Base-by-base conservation (phyloP, 30 jellyfish, hydroid and myxozoan species). In the Aurelia sp. region DNA sequence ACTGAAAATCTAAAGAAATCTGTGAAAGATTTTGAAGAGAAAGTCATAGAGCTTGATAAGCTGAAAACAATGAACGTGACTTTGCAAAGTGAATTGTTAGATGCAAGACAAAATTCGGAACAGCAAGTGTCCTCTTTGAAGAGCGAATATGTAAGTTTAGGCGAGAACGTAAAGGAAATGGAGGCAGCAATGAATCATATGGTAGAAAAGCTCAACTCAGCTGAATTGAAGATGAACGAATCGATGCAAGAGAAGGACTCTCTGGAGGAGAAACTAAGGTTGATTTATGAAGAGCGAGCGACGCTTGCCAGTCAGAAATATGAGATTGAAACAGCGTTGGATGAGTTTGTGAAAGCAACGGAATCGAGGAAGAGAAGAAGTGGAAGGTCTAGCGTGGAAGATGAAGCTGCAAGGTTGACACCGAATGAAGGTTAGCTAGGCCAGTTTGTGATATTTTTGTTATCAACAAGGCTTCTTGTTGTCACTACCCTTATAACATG, bases 271-370 rank as follows among this genome's bases (percentile, higher is more conserved):
- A 63, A 72, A 27, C 51, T 84, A 35, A 71, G 50, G 37, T 79
- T 4, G 21, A 63, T 62, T 15, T 17, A 59, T 62, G 93, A 84
- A 48, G 93, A 84, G 75, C 73, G 67, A 64, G 31, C 82, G 22
- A 31, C 53, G 17, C 62, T 81, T 20, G 91, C 61, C 13, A 64
- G 44, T n/a, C 91, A 81, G 91, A 81, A 81, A 48, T 0, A 80
- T 35, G 97, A 88, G 40, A 92, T 92, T 84, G 96, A 88, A 20
- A 79, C 70, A 30, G 98, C 98, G 4, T 61, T 92, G 61, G 98
- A 88, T 16, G 96, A 82, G 73, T 92, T 86, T 87, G 98, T 87
- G 85, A 74, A 64, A 53, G 65, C 96, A 30, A 90, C 97, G 17
- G 97, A 83, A 78, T 70, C 96, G 22, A 68, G 97, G n/a, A 90